A percentile compares a stretch with the other conserved stretches of the same genome.
These are phyloP conservation scores for Aradophagus sp. DNA, from an alignment of 1,140 invertebrate species.

Conservation along the genomic window DNA sequence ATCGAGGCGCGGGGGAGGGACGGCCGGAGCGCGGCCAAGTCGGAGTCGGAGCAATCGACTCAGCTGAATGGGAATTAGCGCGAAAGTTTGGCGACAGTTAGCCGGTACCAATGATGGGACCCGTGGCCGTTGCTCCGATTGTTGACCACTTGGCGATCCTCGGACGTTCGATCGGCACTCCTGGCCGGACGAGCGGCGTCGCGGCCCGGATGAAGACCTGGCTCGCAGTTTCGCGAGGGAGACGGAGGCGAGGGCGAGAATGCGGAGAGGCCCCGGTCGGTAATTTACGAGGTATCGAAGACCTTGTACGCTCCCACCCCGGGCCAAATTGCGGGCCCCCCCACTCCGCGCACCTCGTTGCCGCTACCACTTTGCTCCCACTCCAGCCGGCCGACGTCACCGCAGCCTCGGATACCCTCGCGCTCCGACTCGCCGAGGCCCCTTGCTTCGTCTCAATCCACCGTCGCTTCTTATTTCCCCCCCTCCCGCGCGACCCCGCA, in stretches of 20 bases:
- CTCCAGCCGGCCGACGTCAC: not conserved
- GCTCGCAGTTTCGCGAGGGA: constrained; percentile 50
- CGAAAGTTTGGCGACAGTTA: constrained; percentile 49
- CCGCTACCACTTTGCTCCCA: constrained; percentile 6
- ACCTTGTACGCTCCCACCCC: constrained; percentile 74
- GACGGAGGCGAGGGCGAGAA: constrained; percentile 50
- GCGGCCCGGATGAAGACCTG: constrained; percentile 53
- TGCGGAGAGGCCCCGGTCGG: constrained; percentile 56
- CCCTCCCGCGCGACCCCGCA: not conserved
- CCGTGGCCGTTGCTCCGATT: constrained; percentile 6
- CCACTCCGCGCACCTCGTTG: constrained; percentile 33
- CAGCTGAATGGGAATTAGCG: constrained; percentile 53
- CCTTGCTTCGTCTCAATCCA: constrained; percentile 18
- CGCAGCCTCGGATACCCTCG: constrained; percentile 14
- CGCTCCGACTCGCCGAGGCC: constrained; percentile 2
- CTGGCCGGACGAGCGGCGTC: too few relatives aligned
- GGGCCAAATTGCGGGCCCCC: constrained; percentile 62
- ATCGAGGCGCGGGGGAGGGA: constrained; percentile 49
- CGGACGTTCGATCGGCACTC: too few relatives aligned
- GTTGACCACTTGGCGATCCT: too few relatives aligned
- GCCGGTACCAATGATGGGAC: constrained; percentile 24
- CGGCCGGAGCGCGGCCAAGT: constrained; percentile 40
- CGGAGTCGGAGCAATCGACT: constrained; percentile 45
- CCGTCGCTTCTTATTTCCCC: not conserved
- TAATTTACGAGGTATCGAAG: constrained; percentile 76